Evolutionary conservation across 2,113 vertebrate species (phyloP).

Genomic region (Ochotona princeps): DNA sequence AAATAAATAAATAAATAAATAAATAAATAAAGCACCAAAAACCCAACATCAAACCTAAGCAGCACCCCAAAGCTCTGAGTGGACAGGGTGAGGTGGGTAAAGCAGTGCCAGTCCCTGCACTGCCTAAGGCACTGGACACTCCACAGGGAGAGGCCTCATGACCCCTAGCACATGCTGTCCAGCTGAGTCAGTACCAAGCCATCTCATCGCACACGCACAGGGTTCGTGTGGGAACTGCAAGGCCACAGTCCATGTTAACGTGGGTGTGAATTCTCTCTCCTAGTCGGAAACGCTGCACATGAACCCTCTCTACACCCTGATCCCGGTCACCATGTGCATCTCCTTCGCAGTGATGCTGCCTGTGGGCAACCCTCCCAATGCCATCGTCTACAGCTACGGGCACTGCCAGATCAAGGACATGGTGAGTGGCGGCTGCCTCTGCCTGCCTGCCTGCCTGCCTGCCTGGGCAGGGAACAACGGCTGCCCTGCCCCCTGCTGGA

Average conservation of each 20-base stretch:
- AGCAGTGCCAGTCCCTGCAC: neutral
- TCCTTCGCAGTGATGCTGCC: slow-evolving; percentile 99
- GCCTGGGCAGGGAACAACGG: neutral
- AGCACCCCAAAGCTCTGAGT: neutral
- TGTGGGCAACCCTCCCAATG: slow-evolving; percentile 98
- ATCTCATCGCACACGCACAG: neutral
- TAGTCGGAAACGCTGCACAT: slow-evolving; percentile 97
- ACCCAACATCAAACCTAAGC: neutral
- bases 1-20: neutral
- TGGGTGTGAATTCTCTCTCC: slow-evolving; percentile 44
- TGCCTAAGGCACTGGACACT: neutral
- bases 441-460: neutral
- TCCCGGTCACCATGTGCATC: slow-evolving; percentile 98
- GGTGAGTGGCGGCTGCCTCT: slow-evolving; percentile 85
- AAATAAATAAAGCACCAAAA: neutral
- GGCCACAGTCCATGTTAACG: neutral
- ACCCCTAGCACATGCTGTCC: too few relatives aligned
- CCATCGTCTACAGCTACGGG: slow-evolving; percentile 98
- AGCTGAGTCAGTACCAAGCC: neutral
- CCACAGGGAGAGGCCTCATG: neutral
- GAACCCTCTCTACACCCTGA: slow-evolving; percentile 97
- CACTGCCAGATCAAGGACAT: slow-evolving; percentile 98
- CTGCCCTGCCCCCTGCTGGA: neutral
- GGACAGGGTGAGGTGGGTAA: neutral
- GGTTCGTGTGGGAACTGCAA: neutral